A percentile compares a stretch with the other conserved stretches of the same genome.
Conservation (phyloP, 2,113 vertebrate species). For the Pterocles burchelli region DNA sequence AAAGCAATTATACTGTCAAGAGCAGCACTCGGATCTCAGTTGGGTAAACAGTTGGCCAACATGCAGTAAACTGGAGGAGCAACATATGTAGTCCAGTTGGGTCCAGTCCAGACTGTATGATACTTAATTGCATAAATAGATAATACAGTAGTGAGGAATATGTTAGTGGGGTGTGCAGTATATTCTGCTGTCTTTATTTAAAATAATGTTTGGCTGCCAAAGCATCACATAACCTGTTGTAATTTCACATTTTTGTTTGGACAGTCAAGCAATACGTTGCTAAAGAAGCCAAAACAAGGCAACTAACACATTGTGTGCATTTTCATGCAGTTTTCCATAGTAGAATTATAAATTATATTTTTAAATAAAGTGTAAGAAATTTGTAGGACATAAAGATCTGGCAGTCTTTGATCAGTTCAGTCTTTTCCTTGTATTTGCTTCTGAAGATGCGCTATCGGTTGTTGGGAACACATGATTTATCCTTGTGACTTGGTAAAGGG, state of each 20-base stretch:
- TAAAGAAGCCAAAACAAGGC: conserved; percentile 39
- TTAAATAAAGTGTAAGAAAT: not conserved
- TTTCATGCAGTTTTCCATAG: conserved; percentile 3
- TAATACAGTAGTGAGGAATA: conserved; percentile 46
- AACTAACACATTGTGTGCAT: conserved; percentile 30
- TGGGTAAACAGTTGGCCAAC: conserved; percentile 68
- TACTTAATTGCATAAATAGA: conserved; percentile 65
- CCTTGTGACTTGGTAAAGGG: conserved; percentile 31
- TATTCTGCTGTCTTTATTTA: conserved; percentile 56
- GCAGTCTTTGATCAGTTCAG: not conserved
- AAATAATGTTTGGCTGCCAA: conserved; percentile 26
- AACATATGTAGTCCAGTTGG: conserved; percentile 64
- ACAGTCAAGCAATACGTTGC: conserved; percentile 49
- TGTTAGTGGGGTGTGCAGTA: conserved; percentile 28
- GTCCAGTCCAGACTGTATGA: conserved; percentile 53
- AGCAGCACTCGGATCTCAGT: conserved; percentile 43
- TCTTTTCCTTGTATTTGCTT: not conserved
- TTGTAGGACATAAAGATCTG: not conserved
- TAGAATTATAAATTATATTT: conserved; percentile 20
- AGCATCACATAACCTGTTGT: conserved; percentile 51
- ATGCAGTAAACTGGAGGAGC: conserved; percentile 48
- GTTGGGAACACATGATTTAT: not conserved
- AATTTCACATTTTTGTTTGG: conserved; percentile 55
- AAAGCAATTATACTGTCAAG: conserved; percentile 53
- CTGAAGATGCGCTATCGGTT: not conserved